Evolutionary conservation across 2,888 invertebrate genomes (phyloP).

Genomic region (Margaritifera margaritifera): DNA sequence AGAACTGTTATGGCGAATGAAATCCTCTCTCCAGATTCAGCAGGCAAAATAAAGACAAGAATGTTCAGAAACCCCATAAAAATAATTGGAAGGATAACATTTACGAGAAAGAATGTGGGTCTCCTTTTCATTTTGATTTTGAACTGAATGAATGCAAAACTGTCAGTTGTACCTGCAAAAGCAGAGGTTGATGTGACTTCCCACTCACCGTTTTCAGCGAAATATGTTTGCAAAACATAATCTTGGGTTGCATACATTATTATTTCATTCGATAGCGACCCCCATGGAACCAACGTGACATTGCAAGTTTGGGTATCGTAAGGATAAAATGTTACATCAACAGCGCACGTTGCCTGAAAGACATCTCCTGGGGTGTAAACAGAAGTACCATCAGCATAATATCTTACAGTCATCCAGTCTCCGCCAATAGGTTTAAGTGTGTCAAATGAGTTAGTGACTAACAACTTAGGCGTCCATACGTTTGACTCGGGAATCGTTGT

Average conservation of each 20-base stretch:
- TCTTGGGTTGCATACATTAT: conserved; percentile 7
- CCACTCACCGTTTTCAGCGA: conserved; percentile 41
- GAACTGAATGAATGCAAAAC: conserved; percentile 16
- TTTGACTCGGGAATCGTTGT: conserved; percentile 15
- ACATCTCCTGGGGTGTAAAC: conserved; percentile 16
- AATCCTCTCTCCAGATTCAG: conserved; percentile 39
- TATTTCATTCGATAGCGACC: conserved; percentile 13
- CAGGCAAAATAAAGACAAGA: conserved; percentile 35
- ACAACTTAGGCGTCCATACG: conserved; percentile 25
- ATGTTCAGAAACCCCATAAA: conserved; percentile 38
- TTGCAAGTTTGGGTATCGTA: conserved; percentile 26
- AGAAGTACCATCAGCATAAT: neutral
- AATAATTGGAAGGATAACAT: conserved; percentile 39
- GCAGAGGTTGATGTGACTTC: conserved; percentile 12
- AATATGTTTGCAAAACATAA: conserved; percentile 7
- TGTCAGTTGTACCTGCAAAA: conserved; percentile 7
- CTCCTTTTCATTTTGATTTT: conserved; percentile 23
- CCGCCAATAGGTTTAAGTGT: conserved; percentile 4
- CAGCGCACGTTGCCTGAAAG: conserved; percentile 17
- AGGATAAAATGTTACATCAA: conserved; percentile 20
- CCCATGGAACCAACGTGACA: conserved; percentile 14
- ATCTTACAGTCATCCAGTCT: conserved; percentile 10
- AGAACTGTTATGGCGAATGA: conserved; percentile 41
- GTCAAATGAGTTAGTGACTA: conserved; percentile 11
- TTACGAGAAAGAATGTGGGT: conserved; percentile 35